phyloP scores from a whole-genome alignment of 2,113 vertebrate genomes.

The Dicrurus megarhynchus region DNA sequence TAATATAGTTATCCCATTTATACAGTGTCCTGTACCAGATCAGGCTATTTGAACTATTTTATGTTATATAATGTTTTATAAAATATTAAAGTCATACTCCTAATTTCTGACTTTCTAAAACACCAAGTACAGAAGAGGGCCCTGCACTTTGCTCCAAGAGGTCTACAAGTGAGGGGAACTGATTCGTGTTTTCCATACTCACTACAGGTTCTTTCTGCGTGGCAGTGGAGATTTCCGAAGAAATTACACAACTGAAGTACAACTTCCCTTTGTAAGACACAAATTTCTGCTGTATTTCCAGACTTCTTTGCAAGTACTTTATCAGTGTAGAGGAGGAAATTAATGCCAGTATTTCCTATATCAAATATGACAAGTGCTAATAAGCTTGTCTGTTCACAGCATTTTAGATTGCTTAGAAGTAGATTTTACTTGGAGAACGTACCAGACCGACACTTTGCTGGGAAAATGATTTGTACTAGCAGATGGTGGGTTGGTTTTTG shows the following conservation, averaged over 20 bases:
- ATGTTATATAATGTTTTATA: neutral
- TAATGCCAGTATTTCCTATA: neutral
- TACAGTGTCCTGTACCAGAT: neutral
- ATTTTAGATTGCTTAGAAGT: neutral
- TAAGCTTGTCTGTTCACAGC: neutral
- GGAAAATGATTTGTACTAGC: neutral
- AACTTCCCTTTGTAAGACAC: neutral
- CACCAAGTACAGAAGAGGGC: neutral
- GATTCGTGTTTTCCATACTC: neutral
- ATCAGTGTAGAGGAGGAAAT: neutral
- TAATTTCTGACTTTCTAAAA: neutral
- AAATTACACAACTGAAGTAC: neutral
- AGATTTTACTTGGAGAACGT: neutral
- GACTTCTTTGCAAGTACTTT: neutral
- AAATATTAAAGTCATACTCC: neutral
- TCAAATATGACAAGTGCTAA: slow-evolving; percentile 26
- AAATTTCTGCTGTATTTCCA: neutral
- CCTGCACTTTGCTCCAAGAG: neutral
- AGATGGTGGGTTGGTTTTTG: neutral
- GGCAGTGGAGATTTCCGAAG: neutral
- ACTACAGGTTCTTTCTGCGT: neutral
- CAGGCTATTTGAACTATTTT: neutral
- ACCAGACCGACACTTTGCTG: neutral
- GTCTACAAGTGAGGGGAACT: neutral
- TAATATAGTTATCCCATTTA: neutral